phyloP scores from a whole-genome alignment of 2,113 vertebrate genomes.

The Anguilla rostrata region DNA sequence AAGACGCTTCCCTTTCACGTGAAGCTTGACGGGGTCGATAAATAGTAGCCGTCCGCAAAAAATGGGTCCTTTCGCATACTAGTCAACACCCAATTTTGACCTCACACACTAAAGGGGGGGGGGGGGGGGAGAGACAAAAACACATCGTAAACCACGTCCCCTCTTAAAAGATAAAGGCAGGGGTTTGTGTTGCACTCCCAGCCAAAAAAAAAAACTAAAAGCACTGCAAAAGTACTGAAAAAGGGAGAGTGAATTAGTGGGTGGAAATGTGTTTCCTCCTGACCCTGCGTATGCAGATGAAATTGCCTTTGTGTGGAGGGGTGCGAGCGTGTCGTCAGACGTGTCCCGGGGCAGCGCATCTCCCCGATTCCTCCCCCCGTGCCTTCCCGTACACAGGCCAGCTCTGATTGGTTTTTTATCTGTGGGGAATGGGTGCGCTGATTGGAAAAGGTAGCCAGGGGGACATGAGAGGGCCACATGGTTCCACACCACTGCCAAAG shows the following conservation, averaged over 20 bases:
- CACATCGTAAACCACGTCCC: neutral
- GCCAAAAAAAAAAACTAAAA: neutral
- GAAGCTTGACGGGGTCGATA: no score
- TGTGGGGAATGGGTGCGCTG: neutral
- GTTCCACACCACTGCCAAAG: neutral
- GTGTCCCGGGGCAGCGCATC: neutral
- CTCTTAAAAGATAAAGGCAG: neutral
- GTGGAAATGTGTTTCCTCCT: neutral
- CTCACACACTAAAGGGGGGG: neutral
- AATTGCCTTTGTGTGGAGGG: neutral
- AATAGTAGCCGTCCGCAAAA: no score
- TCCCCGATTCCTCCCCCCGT: neutral
- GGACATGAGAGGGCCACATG: neutral
- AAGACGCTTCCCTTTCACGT: no score
- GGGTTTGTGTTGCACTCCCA: neutral
- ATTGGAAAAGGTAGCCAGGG: slow-evolving; percentile 12
- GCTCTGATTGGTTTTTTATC: slow-evolving; percentile 10
- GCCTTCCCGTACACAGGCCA: neutral
- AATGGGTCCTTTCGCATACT: no score
- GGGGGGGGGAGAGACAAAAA: neutral
- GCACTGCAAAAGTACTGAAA: neutral
- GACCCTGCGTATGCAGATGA: neutral
- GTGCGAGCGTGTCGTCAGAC: neutral
- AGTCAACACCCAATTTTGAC: no score
- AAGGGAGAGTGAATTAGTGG: neutral